Evolutionary conservation across 2,888 invertebrate genomes (phyloP), one percentile per base, ranked within the genome.

Genomic region (Torymus auratus): DNA sequence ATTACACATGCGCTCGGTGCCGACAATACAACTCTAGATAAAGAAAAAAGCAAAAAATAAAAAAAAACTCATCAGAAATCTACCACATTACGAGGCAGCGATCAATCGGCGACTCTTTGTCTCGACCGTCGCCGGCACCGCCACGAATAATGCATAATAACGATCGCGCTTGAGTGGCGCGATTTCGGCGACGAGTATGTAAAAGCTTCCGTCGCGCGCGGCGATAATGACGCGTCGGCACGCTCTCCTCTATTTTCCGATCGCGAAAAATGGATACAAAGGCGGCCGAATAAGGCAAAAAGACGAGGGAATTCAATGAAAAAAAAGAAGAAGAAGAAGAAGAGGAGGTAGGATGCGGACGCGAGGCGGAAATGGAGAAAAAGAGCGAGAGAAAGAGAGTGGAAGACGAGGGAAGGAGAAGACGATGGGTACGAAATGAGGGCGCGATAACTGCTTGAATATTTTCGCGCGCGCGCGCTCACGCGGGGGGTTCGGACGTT

Each of bases 361-460:
- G 1, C 20, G 20, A 17, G 5, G 28, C 14, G 28, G 15, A 64
- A 61, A 73, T 73, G 67, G 23, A 60, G 58, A 14, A 15, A 75
- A 20, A 68, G n/a, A 41, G 52, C 41, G 41, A 41, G 41, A 41
- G 41, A 41, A 41, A 41, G 41, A 41, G 41, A 41, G 41, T 41
- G 7, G 65, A 41, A 61, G 53, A 23, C n/a, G 15, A n/a, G 15
- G n/a, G 7, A 23, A 67, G 23, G 53, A 69, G 62, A 13, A 68
- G 58, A 64, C 20, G 64, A 13, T 28, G 14, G 2, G 41, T 60
- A 52, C 13, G 28, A 75, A 64, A 58, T 17, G 41, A 53, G 76
- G 69, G 11, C 70, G 77, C 70, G 65, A 78, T 71, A 71, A 70
- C 71, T 60, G 70, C 70, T 78, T 65, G 64, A 71, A 78, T 70